Evolutionary conservation across 2,888 invertebrate species (phyloP).

Genomic region (Anorthoa munda): DNA sequence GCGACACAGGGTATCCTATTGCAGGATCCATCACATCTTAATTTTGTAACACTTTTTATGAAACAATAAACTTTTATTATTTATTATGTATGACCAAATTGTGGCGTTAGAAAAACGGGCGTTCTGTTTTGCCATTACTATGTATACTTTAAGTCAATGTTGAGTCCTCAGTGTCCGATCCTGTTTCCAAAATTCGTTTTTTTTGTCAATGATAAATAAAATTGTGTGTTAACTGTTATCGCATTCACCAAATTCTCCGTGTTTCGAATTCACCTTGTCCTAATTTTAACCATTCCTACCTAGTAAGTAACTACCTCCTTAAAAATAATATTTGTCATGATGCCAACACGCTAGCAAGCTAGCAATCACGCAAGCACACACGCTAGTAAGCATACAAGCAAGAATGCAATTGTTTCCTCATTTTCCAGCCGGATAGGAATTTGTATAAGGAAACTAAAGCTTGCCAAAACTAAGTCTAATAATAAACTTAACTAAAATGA

Average conservation of each 20-base stretch:
- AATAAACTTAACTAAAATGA: background rate
- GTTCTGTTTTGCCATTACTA: too few species aligned
- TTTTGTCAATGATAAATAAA: too few species aligned
- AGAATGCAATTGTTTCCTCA: background rate
- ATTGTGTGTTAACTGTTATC: background rate
- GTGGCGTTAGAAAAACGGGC: too few species aligned
- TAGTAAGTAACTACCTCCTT: too few species aligned
- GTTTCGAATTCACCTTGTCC: background rate
- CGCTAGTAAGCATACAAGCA: constrained; percentile 3
- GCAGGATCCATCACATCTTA: too few species aligned
- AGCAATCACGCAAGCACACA: background rate
- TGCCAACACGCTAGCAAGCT: constrained; percentile 7
- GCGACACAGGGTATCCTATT: too few species aligned
- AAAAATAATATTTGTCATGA: background rate
- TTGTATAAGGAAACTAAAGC: background rate
- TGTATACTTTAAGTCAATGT: too few species aligned
- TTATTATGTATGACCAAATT: too few species aligned
- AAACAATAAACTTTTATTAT: too few species aligned
- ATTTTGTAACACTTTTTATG: too few species aligned
- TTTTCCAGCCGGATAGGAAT: too few species aligned
- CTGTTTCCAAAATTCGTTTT: background rate
- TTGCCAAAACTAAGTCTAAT: background rate
- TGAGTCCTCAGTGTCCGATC: background rate
- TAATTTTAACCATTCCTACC: background rate
- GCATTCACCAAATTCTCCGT: background rate